Base-by-base conservation (phyloP, 2,888 invertebrate genomes). In the Automeris io region DNA sequence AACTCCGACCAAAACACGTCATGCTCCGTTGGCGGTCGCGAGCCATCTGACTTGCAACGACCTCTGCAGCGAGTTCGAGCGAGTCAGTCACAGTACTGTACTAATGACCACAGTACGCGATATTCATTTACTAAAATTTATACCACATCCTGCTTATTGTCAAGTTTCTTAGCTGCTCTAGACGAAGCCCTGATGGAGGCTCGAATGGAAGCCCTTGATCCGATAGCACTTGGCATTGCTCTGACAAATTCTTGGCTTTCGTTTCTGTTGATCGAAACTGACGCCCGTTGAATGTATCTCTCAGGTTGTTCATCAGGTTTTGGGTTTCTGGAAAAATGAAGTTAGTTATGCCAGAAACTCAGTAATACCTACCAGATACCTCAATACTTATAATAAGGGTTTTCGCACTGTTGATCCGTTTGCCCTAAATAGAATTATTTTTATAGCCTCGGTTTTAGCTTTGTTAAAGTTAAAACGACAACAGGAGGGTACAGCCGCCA, bases 171-270 rank as follows among this genome's bases (percentile, higher is more conserved):
- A 2, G 54, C 52, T 1, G 44, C 42, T 38, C 77, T 71, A n/a
- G 64, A 48, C 0, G 73, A 72, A 1, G 64, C 64, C 35, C 74
- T 51, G 1, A 67, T 52, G 0, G 82, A 82, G 0, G 81, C 69
- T 18, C 86, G 60, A 7, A 86, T 66, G 0, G 86, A 86, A 0
- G 83, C 85, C 11, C 87, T 68, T 1, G 81, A 81, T 1, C 80
- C 70, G 18, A 79, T 64, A 2, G 70, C 67, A 18, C 68, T 59
- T 7, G 81, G 76, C 7, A 74, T 35, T 1, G 76, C 64, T 40
- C 83, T 60, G 24, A 77, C 47, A 57, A 86, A 80, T 34, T 66
- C 56, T 3, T 80, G 65, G 2, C 40, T 23, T 25, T 63, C 68
- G 5, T 60, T 56, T 31, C 41, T 54, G 2, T 57, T 42, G 4